Evolutionary conservation across 2,888 invertebrate species (phyloP), one percentile per base, ranked within the genome.

Genomic region (Aproaerema taeniolella): DNA sequence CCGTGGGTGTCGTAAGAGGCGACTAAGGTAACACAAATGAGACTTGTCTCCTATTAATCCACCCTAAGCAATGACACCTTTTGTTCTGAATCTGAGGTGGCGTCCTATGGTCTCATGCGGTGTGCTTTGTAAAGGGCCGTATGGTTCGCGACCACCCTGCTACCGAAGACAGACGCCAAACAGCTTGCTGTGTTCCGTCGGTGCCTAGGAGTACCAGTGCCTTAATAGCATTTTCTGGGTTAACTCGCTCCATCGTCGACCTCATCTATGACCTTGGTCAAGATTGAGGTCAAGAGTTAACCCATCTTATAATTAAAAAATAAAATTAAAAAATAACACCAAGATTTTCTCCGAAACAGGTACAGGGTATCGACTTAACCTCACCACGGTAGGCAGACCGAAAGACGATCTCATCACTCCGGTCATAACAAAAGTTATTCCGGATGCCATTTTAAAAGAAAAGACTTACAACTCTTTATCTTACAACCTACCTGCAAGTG

Each of bases 281-380:
- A 20, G 20, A 20, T 20, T 20, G 4, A 20, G 8, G 8, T 20
- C 4, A 20, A 8, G 4, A 6, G 4, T 20, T 20, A 8, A 8
- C 8, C 5, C 8, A 20, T 20, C 20, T 8, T 20, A 8, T 20
- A 20, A 8, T 4, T 20, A 20, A 20, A 20, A 6, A 20, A 20
- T 20, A 20, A 20, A 20, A 6, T 6, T 6, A 20, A 6, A 20
- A 20, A 20, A 6, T 20, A 20, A 4, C 4, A 6, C 20, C 20
- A 6, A 6, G 5, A 20, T 8, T 20, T 17, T 8, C 1, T 7
- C 28, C 16, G 6, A n/a, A n/a, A n/a, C 54, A 92, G 92, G 91
- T 39, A 90, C 91, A 43, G 93, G 93, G 2, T 93, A 93, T 70
- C 90, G 92, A 33, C 73, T 94, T 32, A 88, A 89, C 0, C 75